Evolutionary conservation across 2,888 invertebrate species (phyloP).

Genomic region (Drosophila kambysellisi): DNA sequence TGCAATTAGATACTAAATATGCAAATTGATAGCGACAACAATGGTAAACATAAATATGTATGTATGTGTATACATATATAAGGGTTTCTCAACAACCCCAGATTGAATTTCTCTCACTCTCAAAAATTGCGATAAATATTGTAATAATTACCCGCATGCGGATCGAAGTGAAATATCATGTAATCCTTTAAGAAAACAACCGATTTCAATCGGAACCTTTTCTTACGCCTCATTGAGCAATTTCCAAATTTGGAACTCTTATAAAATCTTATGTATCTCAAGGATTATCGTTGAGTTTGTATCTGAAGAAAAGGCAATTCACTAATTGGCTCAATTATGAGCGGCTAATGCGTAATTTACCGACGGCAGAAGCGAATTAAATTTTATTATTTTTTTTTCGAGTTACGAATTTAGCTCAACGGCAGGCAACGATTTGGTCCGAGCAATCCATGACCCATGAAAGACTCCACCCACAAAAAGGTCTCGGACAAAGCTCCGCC

Average conservation of each 20-base stretch:
- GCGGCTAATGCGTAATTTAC: constrained; percentile 59
- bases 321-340: constrained; percentile 53
- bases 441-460: constrained; percentile 9
- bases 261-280: constrained; percentile 26
- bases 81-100: constrained; percentile 54
- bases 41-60: constrained; percentile 6
- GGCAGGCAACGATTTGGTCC: constrained; percentile 39
- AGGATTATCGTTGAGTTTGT: constrained; percentile 19
- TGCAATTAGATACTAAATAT: constrained; percentile 76
- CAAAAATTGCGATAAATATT: constrained; percentile 39
- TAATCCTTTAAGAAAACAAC: constrained; percentile 72
- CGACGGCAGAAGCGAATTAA: constrained; percentile 37
- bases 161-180: constrained; percentile 46
- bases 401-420: constrained; percentile 10
- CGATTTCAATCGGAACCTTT: constrained; percentile 42
- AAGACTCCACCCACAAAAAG: constrained; percentile 65
- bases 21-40: constrained; percentile 70
- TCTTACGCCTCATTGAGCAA: constrained; percentile 60
- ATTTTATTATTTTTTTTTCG: constrained; percentile 2
- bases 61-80: constrained; percentile 3
- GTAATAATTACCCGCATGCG: constrained; percentile 74
- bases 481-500: constrained; percentile 66
- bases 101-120: not conserved
- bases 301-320: constrained; percentile 26
- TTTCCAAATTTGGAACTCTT: constrained; percentile 23